Evolutionary conservation across 2,888 invertebrate species (phyloP), one percentile per base, ranked within the genome.

Genomic region (Atethmia centrago): DNA sequence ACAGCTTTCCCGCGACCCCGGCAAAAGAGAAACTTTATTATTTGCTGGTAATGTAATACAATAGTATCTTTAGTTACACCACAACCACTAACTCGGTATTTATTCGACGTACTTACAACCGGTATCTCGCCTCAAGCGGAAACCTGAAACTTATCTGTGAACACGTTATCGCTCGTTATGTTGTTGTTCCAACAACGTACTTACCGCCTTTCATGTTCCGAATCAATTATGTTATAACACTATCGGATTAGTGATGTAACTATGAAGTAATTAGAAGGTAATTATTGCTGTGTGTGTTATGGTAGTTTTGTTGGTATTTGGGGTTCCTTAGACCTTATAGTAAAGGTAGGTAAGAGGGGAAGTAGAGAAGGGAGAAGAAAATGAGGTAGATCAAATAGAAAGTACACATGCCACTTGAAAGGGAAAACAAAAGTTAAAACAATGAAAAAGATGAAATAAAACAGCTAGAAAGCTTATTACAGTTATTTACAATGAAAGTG

Each of bases 141-240:
- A 85, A 85, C 82, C 74, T 80, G 72, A 85, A 83, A 73, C 77
- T 73, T 85, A 78, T 85, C 82, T 70, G 63, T 74, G 61, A 76
- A 80, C 74, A 80, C 69, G 79, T 78, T 85, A 85, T 79, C 74
- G 51, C 77, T 55, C 31, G 69, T 79, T 80, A 77, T 77, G 64
- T 66, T 72, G 71, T 58, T 71, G 77, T 78, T 73, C 77, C 75
- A 65, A 77, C 74, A 62, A 28, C 40, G 74, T 67, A 69, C 59
- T 58, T 80, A 77, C 73, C 68, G 76, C 71, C 68, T 87, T 84
- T 74, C 86, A 78, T 87, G 87, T 80, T 85, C 65, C 55, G 67
- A 79, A 82, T 79, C 78, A 86, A 87, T 86, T 87, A 82, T 51
- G 71, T 76, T 85, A 75, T 74, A 79, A 72, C 71, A 78, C 65